These are phyloP conservation scores for Ammodytes dubius DNA, from an alignment of 2,113 vertebrate species.

Conservation along the genomic window DNA sequence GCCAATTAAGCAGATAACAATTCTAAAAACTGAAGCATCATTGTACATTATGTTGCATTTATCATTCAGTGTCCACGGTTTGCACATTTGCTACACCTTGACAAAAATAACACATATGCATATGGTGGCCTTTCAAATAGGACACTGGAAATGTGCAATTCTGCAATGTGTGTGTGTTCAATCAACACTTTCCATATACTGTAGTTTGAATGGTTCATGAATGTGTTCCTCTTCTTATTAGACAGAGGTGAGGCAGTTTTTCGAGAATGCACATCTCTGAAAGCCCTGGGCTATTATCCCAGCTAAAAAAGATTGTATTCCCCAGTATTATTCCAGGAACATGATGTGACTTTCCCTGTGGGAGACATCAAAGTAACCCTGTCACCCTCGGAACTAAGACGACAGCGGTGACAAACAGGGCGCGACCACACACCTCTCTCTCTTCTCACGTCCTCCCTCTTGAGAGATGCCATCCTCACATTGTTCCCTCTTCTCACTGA, in stretches of 20 bases:
- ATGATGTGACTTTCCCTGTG: slow-evolving; percentile 27
- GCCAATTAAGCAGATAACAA: too few species aligned
- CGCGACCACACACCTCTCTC: slow-evolving; percentile 32
- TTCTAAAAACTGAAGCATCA: too few species aligned
- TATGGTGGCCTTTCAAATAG: too few species aligned
- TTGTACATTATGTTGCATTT: too few species aligned
- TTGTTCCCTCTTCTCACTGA: slow-evolving; percentile 31
- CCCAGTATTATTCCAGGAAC: slow-evolving; percentile 14
- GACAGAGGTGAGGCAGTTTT: neutral
- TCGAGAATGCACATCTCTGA: neutral
- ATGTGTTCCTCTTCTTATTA: neutral
- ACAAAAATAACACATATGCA: too few species aligned
- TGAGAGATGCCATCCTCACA: slow-evolving; percentile 42
- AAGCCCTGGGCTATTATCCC: slow-evolving; percentile 10
- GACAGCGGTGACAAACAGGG: slow-evolving; percentile 18
- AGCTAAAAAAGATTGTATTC: slow-evolving; percentile 16
- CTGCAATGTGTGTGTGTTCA: too few species aligned
- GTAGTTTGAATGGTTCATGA: neutral
- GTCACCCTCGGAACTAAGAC: slow-evolving; percentile 32
- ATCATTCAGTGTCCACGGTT: too few species aligned
- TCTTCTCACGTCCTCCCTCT: slow-evolving; percentile 41
- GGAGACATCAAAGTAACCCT: slow-evolving; percentile 47
- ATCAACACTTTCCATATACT: too few species aligned
- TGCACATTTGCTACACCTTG: too few species aligned
- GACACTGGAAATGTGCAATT: too few species aligned